Evolutionary conservation across 2,113 vertebrate species (phyloP).

Genomic region (Daboia siamensis): DNA sequence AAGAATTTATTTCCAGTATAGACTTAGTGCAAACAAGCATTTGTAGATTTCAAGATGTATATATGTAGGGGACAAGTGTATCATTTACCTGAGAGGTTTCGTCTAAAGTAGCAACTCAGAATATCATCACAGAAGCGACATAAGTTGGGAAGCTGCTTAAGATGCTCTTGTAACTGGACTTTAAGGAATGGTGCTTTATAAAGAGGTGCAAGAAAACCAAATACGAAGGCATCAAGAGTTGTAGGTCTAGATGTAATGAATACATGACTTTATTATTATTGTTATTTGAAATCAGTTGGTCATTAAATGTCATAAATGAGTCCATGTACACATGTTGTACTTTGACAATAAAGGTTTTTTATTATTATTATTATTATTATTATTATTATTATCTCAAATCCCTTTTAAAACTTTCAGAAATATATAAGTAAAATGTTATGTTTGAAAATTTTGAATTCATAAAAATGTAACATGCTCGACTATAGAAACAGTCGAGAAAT

Average conservation of each 20-base stretch:
- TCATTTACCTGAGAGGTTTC: conserved; percentile 73
- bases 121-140: conserved; percentile 89
- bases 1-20: conserved; percentile 3
- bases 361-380: too few species aligned
- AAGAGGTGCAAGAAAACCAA: conserved; percentile 91
- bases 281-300: too few species aligned
- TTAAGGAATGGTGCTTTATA: conserved; percentile 87
- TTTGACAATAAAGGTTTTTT: too few species aligned
- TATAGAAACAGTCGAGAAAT: background rate
- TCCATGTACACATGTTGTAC: too few species aligned
- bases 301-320: too few species aligned
- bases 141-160: conserved; percentile 89
- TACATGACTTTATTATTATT: background rate
- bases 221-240: conserved; percentile 93
- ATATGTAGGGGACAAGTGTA: conserved; percentile 18
- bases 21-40: background rate
- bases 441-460: background rate
- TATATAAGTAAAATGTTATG: background rate
- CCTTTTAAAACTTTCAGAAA: accelerated
- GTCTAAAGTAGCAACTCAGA: conserved; percentile 82
- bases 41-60: background rate
- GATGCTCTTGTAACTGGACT: conserved; percentile 87
- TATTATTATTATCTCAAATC: background rate
- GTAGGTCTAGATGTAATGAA: conserved; percentile 77
- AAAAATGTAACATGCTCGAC: background rate